Evolutionary conservation across 64 coral and sea anemone species (phyloP).

Genomic region (Montipora capricornis): DNA sequence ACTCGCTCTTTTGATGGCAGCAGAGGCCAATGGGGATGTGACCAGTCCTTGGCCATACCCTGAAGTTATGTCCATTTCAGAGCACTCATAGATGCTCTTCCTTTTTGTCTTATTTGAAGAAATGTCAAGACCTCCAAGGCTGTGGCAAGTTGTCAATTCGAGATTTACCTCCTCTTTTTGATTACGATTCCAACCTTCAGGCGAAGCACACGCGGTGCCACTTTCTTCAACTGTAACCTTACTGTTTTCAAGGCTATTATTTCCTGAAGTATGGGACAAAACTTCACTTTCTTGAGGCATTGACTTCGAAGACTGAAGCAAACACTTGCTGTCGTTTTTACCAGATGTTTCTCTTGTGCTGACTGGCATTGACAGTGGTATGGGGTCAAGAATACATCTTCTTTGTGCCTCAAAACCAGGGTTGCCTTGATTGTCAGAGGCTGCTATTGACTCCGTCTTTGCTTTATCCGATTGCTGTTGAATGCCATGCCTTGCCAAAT

Average conservation of each 20-base stretch:
- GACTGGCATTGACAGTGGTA: neutral
- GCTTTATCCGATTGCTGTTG: neutral
- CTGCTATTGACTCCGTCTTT: neutral
- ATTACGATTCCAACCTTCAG: neutral
- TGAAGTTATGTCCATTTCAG: conserved; percentile 31
- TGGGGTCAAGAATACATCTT: neutral
- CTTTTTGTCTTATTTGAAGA: neutral
- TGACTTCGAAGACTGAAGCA: neutral
- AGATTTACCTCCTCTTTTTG: neutral
- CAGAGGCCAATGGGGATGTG: neutral
- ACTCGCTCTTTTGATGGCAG: neutral
- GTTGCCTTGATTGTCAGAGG: no score
- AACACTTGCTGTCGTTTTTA: neutral
- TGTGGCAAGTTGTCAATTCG: conserved; percentile 20
- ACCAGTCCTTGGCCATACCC: neutral
- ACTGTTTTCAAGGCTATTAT: neutral
- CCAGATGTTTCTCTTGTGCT: neutral
- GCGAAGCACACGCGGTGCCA: neutral
- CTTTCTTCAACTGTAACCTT: neutral
- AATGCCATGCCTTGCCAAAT: neutral
- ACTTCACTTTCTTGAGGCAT: neutral
- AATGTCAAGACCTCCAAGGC: neutral
- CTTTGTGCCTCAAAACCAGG: neutral
- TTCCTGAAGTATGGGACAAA: neutral
- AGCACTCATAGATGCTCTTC: conserved; percentile 9